Conservation (phyloP, 2,113 vertebrate species). For the Ptyas mucosa region DNA sequence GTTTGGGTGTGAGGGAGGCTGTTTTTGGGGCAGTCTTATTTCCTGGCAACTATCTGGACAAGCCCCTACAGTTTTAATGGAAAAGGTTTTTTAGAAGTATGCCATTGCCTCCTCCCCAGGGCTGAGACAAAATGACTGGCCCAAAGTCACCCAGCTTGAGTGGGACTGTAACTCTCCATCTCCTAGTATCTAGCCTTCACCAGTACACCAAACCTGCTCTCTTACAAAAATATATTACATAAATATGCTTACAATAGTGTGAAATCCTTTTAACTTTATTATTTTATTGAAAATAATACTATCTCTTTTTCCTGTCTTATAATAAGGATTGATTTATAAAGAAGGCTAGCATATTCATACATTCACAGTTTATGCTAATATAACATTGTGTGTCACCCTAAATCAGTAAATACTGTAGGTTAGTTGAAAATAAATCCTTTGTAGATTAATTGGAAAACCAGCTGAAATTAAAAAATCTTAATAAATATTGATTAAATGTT, state of each 20-base stretch:
- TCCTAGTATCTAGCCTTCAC: background rate
- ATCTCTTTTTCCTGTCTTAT: background rate
- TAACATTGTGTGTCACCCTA: conserved; percentile 17
- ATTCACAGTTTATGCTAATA: background rate
- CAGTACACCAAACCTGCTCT: background rate
- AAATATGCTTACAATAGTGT: background rate
- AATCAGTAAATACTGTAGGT: background rate
- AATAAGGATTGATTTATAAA: background rate
- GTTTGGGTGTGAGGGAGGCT: background rate
- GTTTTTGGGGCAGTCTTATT: background rate
- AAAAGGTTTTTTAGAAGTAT: background rate
- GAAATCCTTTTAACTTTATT: background rate
- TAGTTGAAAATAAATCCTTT: conserved; percentile 10
- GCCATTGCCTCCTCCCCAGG: background rate
- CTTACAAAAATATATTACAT: background rate
- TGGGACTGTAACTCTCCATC: background rate
- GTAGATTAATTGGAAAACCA: conserved; percentile 37
- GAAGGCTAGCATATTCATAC: background rate
- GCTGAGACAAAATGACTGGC: background rate
- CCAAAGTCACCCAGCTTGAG: background rate
- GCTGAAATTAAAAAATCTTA: conserved; percentile 21
- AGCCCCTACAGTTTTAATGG: background rate
- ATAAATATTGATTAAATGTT: conserved; percentile 41
- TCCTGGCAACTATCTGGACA: background rate
- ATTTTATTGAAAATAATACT: background rate